These are phyloP conservation scores for Onychorhynchus coronatus DNA, from an alignment of 2,113 vertebrate genomes.

Conservation along the genomic window DNA sequence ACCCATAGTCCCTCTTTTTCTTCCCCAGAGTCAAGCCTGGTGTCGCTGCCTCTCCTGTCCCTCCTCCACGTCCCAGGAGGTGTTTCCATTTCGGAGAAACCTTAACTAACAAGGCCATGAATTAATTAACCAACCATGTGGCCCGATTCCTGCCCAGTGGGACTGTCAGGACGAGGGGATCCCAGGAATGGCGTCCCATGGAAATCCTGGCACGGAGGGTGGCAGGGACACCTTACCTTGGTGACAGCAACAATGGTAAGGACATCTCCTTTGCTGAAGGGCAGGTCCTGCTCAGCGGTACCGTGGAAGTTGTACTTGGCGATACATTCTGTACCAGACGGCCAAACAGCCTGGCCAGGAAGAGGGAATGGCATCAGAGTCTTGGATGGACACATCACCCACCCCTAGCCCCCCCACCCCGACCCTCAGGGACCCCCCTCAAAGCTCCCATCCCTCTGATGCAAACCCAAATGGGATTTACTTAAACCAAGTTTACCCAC, in stretches of 20 bases:
- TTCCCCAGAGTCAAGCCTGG: accelerated
- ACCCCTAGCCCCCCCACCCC: accelerated
- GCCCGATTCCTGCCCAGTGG: background rate
- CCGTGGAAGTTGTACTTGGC: slow-evolving; percentile 95
- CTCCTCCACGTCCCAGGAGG: background rate
- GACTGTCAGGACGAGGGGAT: background rate
- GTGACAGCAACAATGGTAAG: slow-evolving; percentile 92
- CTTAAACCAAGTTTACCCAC: accelerated
- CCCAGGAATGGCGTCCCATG: background rate
- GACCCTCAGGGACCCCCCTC: accelerated
- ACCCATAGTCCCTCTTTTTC: background rate
- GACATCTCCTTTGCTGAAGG: slow-evolving; percentile 94
- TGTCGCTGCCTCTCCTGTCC: background rate
- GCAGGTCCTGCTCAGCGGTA: slow-evolving; percentile 90
- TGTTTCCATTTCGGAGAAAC: background rate
- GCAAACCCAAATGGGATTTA: accelerated
- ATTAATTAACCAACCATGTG: background rate
- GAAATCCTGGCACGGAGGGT: accelerated
- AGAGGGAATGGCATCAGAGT: background rate
- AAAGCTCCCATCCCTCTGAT: accelerated
- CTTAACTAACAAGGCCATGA: slow-evolving; percentile 31
- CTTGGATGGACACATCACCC: accelerated
- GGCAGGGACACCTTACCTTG: slow-evolving; percentile 76
- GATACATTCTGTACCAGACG: slow-evolving; percentile 93
- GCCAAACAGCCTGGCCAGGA: slow-evolving; percentile 77